Conservation (phyloP, 2,797 vertebrate genomes). For the Myoxocephalus aenaeus region DNA sequence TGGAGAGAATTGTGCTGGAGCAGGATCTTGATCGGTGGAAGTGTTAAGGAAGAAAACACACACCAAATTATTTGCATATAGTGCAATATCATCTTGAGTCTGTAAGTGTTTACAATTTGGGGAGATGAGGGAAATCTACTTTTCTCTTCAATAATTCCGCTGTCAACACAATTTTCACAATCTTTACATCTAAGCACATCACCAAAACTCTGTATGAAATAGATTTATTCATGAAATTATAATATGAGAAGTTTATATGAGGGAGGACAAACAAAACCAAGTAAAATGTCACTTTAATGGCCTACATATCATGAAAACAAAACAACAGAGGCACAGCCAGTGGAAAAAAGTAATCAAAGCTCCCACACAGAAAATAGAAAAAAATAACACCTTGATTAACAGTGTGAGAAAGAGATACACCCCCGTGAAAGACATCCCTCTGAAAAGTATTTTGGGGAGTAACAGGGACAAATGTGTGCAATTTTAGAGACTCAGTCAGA, state of each 20-base stretch:
- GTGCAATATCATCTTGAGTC: constrained; percentile 14
- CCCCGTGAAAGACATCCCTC: constrained; percentile 52
- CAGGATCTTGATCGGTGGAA: neutral
- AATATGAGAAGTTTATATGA: constrained; percentile 3
- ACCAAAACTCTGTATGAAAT: constrained; percentile 17
- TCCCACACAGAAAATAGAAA: constrained; percentile 53
- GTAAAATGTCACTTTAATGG: constrained; percentile 32
- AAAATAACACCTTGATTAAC: constrained; percentile 67
- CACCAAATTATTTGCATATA: constrained; percentile 10
- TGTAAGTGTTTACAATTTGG: constrained; percentile 29
- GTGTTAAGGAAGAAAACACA: constrained; percentile 26
- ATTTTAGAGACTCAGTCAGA: constrained; percentile 60
- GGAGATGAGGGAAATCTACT: neutral
- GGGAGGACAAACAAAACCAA: constrained; percentile 14
- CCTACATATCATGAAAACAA: constrained; percentile 23
- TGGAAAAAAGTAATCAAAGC: constrained; percentile 52
- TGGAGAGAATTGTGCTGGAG: constrained; percentile 26
- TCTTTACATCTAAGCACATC: neutral
- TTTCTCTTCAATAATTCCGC: neutral
- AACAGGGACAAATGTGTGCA: constrained; percentile 70
- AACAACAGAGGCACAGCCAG: constrained; percentile 31
- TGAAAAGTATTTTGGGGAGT: constrained; percentile 52
- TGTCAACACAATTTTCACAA: neutral
- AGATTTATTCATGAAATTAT: constrained; percentile 2
- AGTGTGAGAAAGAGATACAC: constrained; percentile 42